Base-by-base conservation (phyloP, 2,113 vertebrate genomes). In the Megaleporinus macrocephalus region DNA sequence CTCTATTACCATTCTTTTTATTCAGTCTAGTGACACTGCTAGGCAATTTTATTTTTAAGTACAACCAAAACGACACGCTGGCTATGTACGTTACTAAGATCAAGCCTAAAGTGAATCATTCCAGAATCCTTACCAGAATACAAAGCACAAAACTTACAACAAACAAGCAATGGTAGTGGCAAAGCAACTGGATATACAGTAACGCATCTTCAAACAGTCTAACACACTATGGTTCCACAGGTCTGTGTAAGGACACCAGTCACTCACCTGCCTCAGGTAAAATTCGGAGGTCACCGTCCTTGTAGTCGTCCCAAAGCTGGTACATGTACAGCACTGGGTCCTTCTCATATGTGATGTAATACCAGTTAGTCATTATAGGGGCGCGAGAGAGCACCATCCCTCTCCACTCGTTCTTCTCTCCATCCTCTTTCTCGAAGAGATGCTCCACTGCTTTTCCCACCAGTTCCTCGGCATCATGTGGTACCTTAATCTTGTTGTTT, bases 281-380 rank as follows among this genome's bases (percentile, higher is more conserved):
- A 72, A 95, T 93, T 13, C 93, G 94, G 9, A 95, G 91, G 85
- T 95, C 94, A 55, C 94, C 94, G 30, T 95, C 94, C 83, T 94
- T 94, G 73, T 94, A 95, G 86, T 95, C 94, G 55, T 95, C 94
- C 93, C 94, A 94, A 41, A 95, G 91, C 90, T 95, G 94, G 85
- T 95, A 95, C 94, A 95, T 95, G 85, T 95, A 95, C 63, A 95
- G 91, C 81, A 95, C 94, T 0, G 94, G 94, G 89, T 95, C 94
- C 86, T 95, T 95, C 90, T 95, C 94, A 1, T 95, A 95, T 69
- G 94, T 95, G 90, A 95, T 95, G 89, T 95, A 95, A 86, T 95
- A 95, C 94, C 94, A 95, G 89, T 95, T 93, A 85, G 94, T 95
- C 94, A 95, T 95, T 83, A 95, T 91, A 81, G 94, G 94, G 24